These are phyloP conservation scores for Limnephilus rhombicus DNA, from an alignment of 2,888 invertebrate genomes.

Conservation along the genomic window DNA sequence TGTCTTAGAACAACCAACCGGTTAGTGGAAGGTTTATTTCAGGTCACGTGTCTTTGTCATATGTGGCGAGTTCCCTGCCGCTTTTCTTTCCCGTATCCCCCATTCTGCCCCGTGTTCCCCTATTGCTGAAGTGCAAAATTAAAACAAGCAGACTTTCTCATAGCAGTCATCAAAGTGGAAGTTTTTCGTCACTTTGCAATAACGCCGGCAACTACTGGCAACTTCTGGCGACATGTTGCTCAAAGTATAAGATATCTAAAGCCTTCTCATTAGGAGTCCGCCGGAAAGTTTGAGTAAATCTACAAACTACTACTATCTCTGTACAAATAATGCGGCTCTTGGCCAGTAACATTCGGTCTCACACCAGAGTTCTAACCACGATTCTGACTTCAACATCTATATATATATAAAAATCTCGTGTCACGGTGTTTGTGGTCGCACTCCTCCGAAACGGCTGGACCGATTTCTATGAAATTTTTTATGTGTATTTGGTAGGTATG, in stretches of 20 bases:
- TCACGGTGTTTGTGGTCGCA: too few relatives aligned
- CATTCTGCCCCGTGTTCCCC: too few relatives aligned
- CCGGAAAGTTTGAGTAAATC: background rate
- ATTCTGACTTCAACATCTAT: too few relatives aligned
- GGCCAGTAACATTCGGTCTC: background rate
- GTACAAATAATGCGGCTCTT: background rate
- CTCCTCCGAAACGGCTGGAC: too few relatives aligned
- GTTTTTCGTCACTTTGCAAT: background rate
- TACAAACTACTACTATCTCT: background rate
- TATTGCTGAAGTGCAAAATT: background rate
- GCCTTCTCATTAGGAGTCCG: background rate
- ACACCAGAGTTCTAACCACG: background rate
- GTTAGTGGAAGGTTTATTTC: too few relatives aligned
- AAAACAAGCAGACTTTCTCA: background rate
- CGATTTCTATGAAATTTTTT: too few relatives aligned
- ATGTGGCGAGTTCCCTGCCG: too few relatives aligned
- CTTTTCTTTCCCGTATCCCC: too few relatives aligned
- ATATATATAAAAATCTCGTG: too few relatives aligned
- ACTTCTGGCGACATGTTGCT: background rate
- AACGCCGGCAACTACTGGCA: background rate
- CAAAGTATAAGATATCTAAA: background rate
- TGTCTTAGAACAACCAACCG: too few relatives aligned
- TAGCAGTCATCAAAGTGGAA: background rate
- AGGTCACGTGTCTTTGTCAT: too few relatives aligned
- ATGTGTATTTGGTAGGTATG: too few relatives aligned